Evolutionary conservation across 2,113 vertebrate genomes (phyloP).

Genomic region (Phalacrocorax carbo): DNA sequence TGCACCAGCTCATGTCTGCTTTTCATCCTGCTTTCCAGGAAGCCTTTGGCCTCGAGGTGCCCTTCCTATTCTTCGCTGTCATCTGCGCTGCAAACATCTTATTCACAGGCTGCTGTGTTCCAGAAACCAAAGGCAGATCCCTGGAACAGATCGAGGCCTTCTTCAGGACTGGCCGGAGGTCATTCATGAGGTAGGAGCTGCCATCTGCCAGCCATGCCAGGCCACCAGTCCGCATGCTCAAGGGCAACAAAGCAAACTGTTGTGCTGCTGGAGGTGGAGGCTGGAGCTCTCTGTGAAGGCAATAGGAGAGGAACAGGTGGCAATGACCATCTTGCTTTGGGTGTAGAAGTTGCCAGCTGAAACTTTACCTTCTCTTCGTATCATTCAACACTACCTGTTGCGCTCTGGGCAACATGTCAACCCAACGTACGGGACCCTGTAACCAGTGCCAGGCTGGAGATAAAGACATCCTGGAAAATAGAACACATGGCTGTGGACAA

Average conservation of each 20-base stretch:
- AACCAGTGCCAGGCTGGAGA: not conserved
- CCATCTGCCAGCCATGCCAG: not conserved
- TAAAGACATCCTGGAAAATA: not conserved
- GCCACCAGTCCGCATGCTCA: not conserved
- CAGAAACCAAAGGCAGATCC: slow-evolving; percentile 88
- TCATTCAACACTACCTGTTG: not conserved
- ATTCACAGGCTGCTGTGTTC: slow-evolving; percentile 87
- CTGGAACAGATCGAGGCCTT: slow-evolving; percentile 94
- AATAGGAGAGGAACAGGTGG: not conserved
- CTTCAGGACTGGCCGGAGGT: slow-evolving; percentile 78
- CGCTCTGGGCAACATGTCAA: not conserved
- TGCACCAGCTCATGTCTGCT: not conserved
- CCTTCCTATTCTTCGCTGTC: slow-evolving; percentile 86
- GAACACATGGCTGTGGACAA: not conserved
- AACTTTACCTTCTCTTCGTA: not conserved
- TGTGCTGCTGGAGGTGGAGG: not conserved
- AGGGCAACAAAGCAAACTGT: not conserved
- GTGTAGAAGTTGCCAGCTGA: not conserved
- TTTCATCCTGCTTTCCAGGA: slow-evolving; percentile 52
- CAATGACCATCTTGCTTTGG: not conserved
- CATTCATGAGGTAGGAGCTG: slow-evolving; percentile 63
- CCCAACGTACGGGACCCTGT: not conserved
- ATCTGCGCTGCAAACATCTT: slow-evolving; percentile 82
- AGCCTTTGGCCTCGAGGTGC: slow-evolving; percentile 78
- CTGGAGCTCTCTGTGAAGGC: not conserved